These are phyloP conservation scores for Cassiopea andromeda DNA, from an alignment of 30 jellyfish, hydroid and myxozoan species.

Conservation along the genomic window DNA sequence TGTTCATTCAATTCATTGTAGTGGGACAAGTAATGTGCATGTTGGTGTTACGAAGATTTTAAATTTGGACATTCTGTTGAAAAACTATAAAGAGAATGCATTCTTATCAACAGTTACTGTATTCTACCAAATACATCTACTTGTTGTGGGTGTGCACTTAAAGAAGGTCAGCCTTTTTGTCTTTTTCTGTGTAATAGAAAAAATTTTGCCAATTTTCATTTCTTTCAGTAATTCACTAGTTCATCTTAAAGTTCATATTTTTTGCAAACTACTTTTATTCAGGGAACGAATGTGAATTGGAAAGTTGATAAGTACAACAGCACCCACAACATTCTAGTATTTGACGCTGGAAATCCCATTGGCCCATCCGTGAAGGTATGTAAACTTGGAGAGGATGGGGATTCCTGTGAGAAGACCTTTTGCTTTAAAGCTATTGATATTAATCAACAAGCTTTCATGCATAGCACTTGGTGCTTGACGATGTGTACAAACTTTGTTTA, in stretches of 20 bases:
- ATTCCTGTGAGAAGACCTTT: too few relatives aligned
- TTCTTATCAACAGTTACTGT: slow-evolving; percentile 20
- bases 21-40: slow-evolving; percentile 26
- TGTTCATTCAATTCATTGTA: neutral
- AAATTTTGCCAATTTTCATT: too few relatives aligned
- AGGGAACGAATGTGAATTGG: slow-evolving; percentile 19
- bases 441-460: too few relatives aligned
- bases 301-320: slow-evolving; percentile 3
- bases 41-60: slow-evolving; percentile 47
- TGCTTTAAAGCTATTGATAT: too few relatives aligned
- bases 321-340: slow-evolving; percentile 39
- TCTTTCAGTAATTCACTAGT: too few relatives aligned
- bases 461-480: too few relatives aligned
- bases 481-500: too few relatives aligned
- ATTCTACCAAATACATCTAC: slow-evolving; percentile 6
- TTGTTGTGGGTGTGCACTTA: slow-evolving; percentile 48
- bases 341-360: slow-evolving; percentile 66
- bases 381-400: neutral
- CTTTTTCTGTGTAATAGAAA: neutral
- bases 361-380: slow-evolving; percentile 17
- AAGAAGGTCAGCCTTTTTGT: slow-evolving; percentile 8
- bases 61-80: slow-evolving; percentile 10
- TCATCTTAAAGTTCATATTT: too few relatives aligned
- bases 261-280: neutral
- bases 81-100: slow-evolving; percentile 63